Percentiles rank a stretch among this genome's conserved stretches.
phyloP scores from a whole-genome alignment of 2,888 invertebrate genomes.

The Conomelus anceps region DNA sequence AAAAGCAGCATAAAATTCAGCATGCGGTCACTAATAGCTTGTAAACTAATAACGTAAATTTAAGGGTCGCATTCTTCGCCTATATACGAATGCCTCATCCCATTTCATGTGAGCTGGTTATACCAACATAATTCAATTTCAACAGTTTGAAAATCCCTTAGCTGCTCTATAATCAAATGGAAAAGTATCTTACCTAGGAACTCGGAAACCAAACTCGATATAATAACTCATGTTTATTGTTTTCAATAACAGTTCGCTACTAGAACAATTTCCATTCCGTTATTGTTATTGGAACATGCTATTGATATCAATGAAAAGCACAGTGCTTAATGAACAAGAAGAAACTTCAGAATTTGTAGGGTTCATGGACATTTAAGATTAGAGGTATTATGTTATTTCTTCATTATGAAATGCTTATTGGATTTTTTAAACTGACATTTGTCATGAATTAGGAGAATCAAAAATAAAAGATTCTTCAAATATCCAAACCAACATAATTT shows the following conservation, averaged over 20 bases:
- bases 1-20: not conserved
- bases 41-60: not conserved
- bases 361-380: no score
- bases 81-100: not conserved
- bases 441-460: no score
- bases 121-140: not conserved
- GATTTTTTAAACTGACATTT: no score
- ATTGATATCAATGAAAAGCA: no score
- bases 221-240: not conserved
- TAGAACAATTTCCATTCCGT: not conserved
- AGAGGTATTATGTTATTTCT: no score
- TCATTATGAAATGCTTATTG: no score
- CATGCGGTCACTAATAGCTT: not conserved
- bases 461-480: no score
- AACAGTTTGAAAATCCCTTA: not conserved
- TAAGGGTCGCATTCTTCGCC: not conserved
- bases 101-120: not conserved
- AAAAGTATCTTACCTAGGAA: not conserved
- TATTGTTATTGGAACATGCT: no score
- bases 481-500: no score
- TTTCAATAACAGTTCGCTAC: not conserved
- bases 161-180: not conserved
- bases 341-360: no score
- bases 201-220: not conserved
- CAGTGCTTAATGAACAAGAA: no score